Evolutionary conservation across 2,113 vertebrate species (phyloP).

Genomic region (Tachysurus fulvidraco): DNA sequence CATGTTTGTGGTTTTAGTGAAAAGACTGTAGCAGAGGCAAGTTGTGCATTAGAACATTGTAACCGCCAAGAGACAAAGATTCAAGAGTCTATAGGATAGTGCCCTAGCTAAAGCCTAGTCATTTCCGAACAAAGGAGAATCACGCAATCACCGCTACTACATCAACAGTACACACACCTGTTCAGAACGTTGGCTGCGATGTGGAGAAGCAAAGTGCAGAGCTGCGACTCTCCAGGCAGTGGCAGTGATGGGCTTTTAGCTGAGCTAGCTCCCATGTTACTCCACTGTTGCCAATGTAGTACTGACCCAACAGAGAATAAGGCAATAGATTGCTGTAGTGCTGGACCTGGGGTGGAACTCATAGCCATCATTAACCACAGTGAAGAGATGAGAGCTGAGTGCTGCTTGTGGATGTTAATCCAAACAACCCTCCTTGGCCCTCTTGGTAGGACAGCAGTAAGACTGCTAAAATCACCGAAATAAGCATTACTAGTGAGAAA

Average conservation of each 20-base stretch:
- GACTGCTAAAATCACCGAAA: not conserved
- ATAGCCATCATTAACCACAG: constrained; percentile 32
- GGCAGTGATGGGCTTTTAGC: not conserved
- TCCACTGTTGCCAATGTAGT: not conserved
- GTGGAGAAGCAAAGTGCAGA: not conserved
- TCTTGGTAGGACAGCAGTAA: not conserved
- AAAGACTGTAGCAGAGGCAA: constrained; percentile 24
- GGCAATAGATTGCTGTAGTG: not conserved
- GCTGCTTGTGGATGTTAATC: constrained; percentile 33
- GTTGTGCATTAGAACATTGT: constrained; percentile 5
- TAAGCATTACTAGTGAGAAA: not conserved
- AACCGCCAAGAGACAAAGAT: constrained; percentile 12
- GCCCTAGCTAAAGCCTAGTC: constrained; percentile 8
- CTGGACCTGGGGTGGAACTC: constrained; percentile 19
- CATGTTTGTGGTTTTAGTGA: constrained; percentile 36
- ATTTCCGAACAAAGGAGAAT: not conserved
- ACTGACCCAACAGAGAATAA: not conserved
- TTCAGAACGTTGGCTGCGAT: not conserved
- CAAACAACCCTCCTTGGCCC: not conserved
- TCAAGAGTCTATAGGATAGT: constrained; percentile 21
- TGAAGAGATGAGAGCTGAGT: constrained; percentile 3
- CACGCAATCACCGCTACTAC: not conserved
- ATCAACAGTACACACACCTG: no score
- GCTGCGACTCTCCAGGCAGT: not conserved
- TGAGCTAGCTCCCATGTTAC: not conserved